Percentiles rank a stretch among this genome's conserved stretches.
Evolutionary conservation across 2,888 invertebrate genomes (phyloP).

Genomic region (Drosophila peninsularis): DNA sequence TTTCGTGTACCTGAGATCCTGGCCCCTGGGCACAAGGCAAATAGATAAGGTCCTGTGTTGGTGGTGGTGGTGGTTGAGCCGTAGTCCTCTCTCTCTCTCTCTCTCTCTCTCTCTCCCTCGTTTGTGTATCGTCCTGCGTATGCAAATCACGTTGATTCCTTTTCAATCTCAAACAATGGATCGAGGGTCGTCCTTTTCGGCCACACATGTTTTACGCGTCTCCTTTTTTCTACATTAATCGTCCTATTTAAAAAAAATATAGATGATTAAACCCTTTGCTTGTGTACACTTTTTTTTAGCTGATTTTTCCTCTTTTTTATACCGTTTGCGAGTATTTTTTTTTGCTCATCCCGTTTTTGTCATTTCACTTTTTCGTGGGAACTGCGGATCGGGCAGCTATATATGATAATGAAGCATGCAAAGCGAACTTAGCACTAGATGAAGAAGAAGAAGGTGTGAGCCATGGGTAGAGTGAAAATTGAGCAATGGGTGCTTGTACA

Average conservation of each 20-base stretch:
- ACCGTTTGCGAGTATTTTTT: slow-evolving; percentile 46
- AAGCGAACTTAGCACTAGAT: background rate
- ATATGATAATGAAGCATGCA: slow-evolving; percentile 13
- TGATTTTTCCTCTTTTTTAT: slow-evolving; percentile 74
- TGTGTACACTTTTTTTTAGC: slow-evolving; percentile 63
- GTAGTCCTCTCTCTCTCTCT: slow-evolving; percentile 27
- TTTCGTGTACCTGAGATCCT: slow-evolving; percentile 61
- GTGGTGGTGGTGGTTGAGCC: slow-evolving; percentile 57
- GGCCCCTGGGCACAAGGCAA: slow-evolving; percentile 51
- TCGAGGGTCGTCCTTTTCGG: slow-evolving; percentile 70
- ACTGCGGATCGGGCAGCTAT: slow-evolving; percentile 35
- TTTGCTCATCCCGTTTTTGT: slow-evolving; percentile 64
- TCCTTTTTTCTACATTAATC: slow-evolving; percentile 68
- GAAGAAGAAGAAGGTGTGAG: background rate
- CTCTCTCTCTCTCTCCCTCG: slow-evolving; percentile 13
- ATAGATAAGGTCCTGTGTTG: slow-evolving; percentile 71
- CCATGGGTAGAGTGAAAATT: background rate
- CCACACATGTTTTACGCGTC: slow-evolving; percentile 73
- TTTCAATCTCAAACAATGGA: slow-evolving; percentile 69
- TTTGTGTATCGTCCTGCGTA: slow-evolving; percentile 62
- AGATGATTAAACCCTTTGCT: slow-evolving; percentile 77
- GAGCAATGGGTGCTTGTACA: background rate
- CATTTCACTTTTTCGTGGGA: slow-evolving; percentile 81
- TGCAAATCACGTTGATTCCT: slow-evolving; percentile 80
- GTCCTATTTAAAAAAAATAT: slow-evolving; percentile 74